Base-by-base conservation (phyloP, 2,888 invertebrate species). In the Drosophila infuscata region DNA sequence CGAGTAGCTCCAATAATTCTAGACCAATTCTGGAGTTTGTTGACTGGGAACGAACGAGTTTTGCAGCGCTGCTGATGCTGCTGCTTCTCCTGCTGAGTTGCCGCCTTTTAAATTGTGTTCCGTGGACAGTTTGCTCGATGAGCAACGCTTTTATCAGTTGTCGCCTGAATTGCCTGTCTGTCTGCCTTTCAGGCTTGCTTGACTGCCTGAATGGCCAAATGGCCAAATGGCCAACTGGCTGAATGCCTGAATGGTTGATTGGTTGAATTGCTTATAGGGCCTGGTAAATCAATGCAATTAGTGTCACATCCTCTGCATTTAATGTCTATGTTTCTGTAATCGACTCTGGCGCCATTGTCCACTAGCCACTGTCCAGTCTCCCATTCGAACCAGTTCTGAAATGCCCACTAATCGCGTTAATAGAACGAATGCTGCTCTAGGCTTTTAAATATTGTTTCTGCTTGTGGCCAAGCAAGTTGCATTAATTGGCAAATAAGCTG, bases 271-370 rank as follows among this genome's bases (percentile, higher is more conserved):
- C 36, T 66, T 64, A 67, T 56, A 80, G 89, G 84, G 73, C 64
- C 66, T 59, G 71, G n/a, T 88, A 89, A 89, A 89, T 89, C 85
- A 88, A 75, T 87, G 89, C 85, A 89, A 85, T 85, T 85, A 85
- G 85, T 89, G 90, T 89, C 90, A 85, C 88, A 80, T 89, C 85
- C 85, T 83, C 81, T 88, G 86, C 76, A 79, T 84, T 84, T 84
- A 84, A 84, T 84, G 84, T 84, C 89, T 88, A 87, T 89, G 89
- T 84, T 88, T 75, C 32, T 67, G 83, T 89, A 89, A 88, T 88
- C 86, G 88, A 77, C 62, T 57, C 72, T 89, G 84, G 85, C 81
- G 88, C 88, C 88, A 71, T 46, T 36, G 32, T 41, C 46, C n/a
- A 57, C 51, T 58, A 20, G 25, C 67, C 58, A 59, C 49, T 32